Base-by-base conservation (phyloP, 2,113 vertebrate genomes). In the Naja naja region DNA sequence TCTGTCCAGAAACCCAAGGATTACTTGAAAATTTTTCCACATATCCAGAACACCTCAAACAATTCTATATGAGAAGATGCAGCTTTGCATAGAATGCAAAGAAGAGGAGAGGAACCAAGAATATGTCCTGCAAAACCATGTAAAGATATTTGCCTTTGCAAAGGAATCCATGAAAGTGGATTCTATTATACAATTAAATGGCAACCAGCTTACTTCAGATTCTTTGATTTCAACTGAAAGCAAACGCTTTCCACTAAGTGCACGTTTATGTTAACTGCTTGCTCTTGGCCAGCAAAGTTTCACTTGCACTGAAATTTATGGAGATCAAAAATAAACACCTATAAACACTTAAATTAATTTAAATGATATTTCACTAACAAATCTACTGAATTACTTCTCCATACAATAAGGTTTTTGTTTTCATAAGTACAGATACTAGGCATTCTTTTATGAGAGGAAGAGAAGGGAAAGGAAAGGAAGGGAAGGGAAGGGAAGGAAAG, bases 101-200 rank as follows among this genome's bases (percentile, higher is more conserved):
- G 74, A 85, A 56, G 34, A 16, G 39, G 10, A 45, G 23, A 52
- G 18, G 64, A 39, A 34, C 52, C 12, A 30, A 5, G 22, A 52
- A 30, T 3, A 11, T 91, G 14, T 43, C 22, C n/a, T 34, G 47
- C 11, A 54, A 43, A 91, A 23, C 20, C 49, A 45, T 30, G 4
- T 56, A 85, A 53, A 30, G 30, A 43, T 47, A 43, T 43, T 85
- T 55, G 55, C 14, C 30, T 87, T 52, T 87, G 12, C 60, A 87
- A 87, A 87, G 18, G 27, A 87, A 87, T n/a, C 54, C 47, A 52
- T 14, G 11, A 52, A 85, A 4, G 90, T 94, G 55, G 34, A 86
- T n/a, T n/a, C 4, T n/a, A 47, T 58, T 43, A 93, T 93, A 94
- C 93, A 95, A 96, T 90, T 94, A 81, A 58, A 85, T 12, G 93